Conservation (phyloP, 2,797 vertebrate genomes). For the Crenichthys baileyi region DNA sequence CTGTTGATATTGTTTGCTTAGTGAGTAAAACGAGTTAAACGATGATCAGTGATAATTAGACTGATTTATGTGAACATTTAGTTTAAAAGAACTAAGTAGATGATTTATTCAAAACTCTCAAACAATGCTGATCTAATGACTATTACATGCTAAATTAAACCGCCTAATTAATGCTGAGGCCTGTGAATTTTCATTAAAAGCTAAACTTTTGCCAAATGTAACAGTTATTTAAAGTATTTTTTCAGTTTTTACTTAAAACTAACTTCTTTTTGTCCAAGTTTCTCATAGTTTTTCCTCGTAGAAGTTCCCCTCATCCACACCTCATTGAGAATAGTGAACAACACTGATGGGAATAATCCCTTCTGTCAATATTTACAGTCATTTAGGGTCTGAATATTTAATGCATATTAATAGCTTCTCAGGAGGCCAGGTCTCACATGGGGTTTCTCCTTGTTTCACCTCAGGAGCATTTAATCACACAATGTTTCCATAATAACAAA, state of each 20-base stretch:
- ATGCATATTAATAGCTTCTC: slow-evolving; percentile 39
- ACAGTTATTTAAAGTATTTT: neutral
- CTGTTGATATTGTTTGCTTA: no score
- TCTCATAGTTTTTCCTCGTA: neutral
- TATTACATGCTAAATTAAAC: neutral
- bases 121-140: neutral
- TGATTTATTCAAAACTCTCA: neutral
- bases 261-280: slow-evolving; percentile 1
- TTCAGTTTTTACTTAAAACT: neutral
- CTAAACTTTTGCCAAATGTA: neutral
- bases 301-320: neutral
- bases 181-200: neutral
- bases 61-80: no score
- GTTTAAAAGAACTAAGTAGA: no score
- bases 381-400: slow-evolving; percentile 35
- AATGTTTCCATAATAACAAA: slow-evolving; percentile 14
- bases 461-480: neutral
- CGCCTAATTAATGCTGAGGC: neutral
- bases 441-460: neutral
- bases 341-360: neutral
- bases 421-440: slow-evolving; percentile 8
- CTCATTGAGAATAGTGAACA: neutral
- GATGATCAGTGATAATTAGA: no score
- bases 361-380: slow-evolving; percentile 17
- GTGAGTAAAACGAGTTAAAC: no score